Conservation (phyloP, 2,797 vertebrate species). For the Acrocephalus scirpaceus region DNA sequence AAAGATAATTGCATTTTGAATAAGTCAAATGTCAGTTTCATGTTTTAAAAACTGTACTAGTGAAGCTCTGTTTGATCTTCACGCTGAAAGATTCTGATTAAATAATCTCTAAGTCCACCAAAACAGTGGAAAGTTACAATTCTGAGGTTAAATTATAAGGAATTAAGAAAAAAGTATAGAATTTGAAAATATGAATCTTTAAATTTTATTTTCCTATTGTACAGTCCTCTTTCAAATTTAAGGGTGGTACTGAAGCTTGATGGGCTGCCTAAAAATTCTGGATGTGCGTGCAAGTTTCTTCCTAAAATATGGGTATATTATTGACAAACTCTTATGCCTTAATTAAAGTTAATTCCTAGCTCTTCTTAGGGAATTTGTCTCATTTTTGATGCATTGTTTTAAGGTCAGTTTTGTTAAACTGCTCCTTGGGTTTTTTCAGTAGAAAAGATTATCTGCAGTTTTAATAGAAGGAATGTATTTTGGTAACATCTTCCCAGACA, state of each 20-base stretch:
- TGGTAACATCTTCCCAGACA: background rate
- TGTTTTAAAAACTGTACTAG: background rate
- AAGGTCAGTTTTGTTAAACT: background rate
- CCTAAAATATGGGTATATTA: background rate
- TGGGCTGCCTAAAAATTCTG: background rate
- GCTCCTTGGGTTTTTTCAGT: background rate
- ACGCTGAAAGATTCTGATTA: background rate
- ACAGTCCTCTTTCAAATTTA: background rate
- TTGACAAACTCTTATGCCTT: background rate
- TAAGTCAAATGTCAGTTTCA: slow-evolving; percentile 3
- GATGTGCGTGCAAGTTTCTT: background rate
- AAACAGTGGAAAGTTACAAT: background rate
- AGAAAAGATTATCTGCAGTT: background rate
- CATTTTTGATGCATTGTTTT: background rate
- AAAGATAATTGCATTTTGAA: background rate
- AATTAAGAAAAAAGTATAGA: background rate
- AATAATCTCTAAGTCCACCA: background rate
- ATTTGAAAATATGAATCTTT: background rate
- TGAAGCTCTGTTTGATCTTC: background rate
- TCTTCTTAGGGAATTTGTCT: background rate
- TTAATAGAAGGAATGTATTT: background rate
- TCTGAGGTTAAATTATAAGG: background rate
- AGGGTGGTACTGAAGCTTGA: background rate
- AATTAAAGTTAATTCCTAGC: background rate
- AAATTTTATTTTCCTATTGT: background rate